Conservation (phyloP, 2,797 vertebrate genomes). For the Aphelocoma californica region DNA sequence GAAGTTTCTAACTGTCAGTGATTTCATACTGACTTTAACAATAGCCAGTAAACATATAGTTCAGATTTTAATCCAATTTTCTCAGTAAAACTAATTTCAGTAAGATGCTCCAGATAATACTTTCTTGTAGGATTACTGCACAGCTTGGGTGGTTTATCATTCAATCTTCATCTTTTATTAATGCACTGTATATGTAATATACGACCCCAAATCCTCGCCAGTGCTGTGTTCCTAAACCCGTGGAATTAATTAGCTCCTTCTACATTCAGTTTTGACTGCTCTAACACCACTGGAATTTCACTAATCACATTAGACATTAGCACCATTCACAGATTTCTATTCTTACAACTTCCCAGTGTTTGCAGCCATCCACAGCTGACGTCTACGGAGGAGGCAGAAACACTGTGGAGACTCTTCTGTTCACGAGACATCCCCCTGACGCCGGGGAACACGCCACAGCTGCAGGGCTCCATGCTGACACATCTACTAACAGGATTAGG, state of each 20-base stretch:
- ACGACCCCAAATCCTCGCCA: background rate
- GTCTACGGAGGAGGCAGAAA: background rate
- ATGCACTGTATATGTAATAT: background rate
- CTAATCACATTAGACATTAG: slow-evolving; percentile 16
- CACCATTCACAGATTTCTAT: slow-evolving; percentile 3
- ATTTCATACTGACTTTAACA: slow-evolving; percentile 40
- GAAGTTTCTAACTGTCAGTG: slow-evolving; percentile 7
- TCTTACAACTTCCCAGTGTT: background rate
- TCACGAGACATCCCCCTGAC: fast-evolving
- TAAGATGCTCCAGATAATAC: background rate
- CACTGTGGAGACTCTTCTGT: background rate
- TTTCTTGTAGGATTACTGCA: slow-evolving; percentile 11
- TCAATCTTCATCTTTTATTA: slow-evolving; percentile 25
- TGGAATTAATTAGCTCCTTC: slow-evolving; percentile 44
- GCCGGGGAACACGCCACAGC: background rate
- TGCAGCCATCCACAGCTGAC: background rate
- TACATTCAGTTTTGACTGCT: background rate
- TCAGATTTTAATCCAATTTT: slow-evolving; percentile 18
- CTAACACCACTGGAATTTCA: slow-evolving; percentile 2
- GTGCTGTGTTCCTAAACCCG: background rate
- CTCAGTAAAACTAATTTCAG: background rate
- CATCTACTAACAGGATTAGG: slow-evolving; percentile 53
- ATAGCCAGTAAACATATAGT: slow-evolving; percentile 9
- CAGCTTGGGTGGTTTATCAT: slow-evolving; percentile 27
- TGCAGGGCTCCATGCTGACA: slow-evolving; percentile 35